Evolutionary conservation across 1,140 invertebrate genomes (phyloP).

Genomic region (Aphelenchoides besseyi): DNA sequence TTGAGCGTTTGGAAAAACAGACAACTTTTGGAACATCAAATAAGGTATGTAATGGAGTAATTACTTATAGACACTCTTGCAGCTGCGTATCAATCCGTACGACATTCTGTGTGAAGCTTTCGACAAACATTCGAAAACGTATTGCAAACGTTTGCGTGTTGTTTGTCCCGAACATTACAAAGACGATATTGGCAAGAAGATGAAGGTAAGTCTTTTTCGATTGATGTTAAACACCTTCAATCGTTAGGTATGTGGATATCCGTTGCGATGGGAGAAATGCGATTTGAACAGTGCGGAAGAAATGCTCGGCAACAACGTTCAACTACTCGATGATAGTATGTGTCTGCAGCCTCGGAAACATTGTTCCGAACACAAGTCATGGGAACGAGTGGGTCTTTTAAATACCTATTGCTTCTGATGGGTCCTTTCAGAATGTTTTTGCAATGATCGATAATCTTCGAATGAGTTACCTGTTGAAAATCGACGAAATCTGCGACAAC

Average conservation of each 20-base stretch:
- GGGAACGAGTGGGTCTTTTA: conserved; percentile 16
- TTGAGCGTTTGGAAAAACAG: conserved; percentile 82
- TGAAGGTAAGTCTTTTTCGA: conserved; percentile 29
- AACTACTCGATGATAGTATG: conserved; percentile 15
- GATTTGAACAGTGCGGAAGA: conserved; percentile 19
- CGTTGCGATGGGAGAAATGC: conserved; percentile 22
- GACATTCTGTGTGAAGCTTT: conserved; percentile 95
- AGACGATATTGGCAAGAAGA: conserved; percentile 76
- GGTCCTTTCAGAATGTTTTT: conserved; percentile 6
- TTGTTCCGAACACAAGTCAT: conserved; percentile 18
- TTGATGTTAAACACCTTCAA: conserved; percentile 8
- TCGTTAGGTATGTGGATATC: conserved; percentile 60
- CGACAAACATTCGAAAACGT: conserved; percentile 81
- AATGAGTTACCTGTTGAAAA: neutral
- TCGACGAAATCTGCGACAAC: conserved; percentile 3
- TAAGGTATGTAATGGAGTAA: too few relatives aligned
- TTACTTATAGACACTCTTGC: neutral
- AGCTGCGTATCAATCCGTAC: conserved; percentile 46
- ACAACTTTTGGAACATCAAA: conserved; percentile 91
- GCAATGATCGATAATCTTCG: conserved; percentile 13
- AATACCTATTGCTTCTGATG: neutral
- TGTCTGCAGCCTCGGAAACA: conserved; percentile 1
- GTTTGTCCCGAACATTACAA: conserved; percentile 96
- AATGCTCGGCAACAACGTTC: conserved; percentile 16
- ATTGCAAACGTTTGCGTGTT: conserved; percentile 89